Evolutionary conservation across 2,113 vertebrate species (phyloP).

Genomic region (Propithecus coquereli): DNA sequence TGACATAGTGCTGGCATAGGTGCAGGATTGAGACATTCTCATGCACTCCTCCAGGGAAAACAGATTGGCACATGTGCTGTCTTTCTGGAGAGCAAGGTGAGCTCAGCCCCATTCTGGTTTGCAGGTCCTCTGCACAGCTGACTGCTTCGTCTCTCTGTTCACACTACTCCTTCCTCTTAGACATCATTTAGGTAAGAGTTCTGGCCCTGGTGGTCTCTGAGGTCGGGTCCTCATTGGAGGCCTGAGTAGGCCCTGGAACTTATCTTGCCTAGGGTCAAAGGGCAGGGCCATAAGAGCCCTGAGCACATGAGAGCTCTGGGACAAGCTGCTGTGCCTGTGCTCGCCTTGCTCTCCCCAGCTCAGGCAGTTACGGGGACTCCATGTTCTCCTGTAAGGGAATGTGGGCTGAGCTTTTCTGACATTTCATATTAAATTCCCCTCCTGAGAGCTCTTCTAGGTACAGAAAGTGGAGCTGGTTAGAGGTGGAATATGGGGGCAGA

Average conservation of each 20-base stretch:
- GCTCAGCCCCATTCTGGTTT: not conserved
- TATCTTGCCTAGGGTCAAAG: not conserved
- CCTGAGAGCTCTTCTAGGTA: not conserved
- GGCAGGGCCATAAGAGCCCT: not conserved
- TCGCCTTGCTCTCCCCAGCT: not conserved
- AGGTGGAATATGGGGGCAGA: not conserved
- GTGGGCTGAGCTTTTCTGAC: not conserved
- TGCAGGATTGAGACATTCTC: not conserved
- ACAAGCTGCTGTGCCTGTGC: not conserved
- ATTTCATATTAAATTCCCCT: not conserved
- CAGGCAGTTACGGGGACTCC: not conserved
- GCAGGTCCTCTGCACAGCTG: not conserved
- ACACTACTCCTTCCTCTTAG: not conserved
- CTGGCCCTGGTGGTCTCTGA: not conserved
- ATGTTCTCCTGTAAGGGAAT: not conserved
- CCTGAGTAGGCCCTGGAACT: not conserved
- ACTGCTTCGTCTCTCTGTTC: not conserved
- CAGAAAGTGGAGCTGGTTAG: not conserved
- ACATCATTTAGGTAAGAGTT: not conserved
- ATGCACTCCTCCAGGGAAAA: not conserved
- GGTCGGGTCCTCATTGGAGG: fast-evolving
- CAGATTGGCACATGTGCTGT: not conserved
- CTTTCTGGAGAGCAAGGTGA: not conserved
- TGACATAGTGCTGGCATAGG: not conserved
- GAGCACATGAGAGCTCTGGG: not conserved